These are phyloP conservation scores for Lepas anatifera DNA, from an alignment of 2,888 invertebrate genomes.

Conservation along the genomic window DNA sequence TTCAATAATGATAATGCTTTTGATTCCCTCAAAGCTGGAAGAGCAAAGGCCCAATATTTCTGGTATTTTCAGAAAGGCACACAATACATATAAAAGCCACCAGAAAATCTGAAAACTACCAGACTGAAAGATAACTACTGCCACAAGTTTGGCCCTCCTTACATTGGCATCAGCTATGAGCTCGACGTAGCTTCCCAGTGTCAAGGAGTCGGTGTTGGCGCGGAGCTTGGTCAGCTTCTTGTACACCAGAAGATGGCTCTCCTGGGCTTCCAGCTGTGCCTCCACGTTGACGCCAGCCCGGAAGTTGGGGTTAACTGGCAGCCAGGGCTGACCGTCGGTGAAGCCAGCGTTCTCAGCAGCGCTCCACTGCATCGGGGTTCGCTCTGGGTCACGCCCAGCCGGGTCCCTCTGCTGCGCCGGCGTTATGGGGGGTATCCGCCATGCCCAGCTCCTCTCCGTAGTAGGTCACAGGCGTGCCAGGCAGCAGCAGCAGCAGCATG, in stretches of 20 bases:
- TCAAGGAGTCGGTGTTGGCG: constrained; percentile 17
- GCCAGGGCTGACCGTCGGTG: constrained; percentile 47
- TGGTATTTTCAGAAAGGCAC: too few relatives aligned
- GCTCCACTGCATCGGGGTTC: constrained; percentile 74
- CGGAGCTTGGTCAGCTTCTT: constrained; percentile 45
- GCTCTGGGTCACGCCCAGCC: constrained; percentile 49
- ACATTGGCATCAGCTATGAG: constrained; percentile 19
- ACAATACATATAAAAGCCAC: too few relatives aligned
- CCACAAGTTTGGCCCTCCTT: too few relatives aligned
- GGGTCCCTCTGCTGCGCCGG: too few relatives aligned
- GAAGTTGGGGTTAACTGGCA: constrained; percentile 52
- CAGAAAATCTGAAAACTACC: too few relatives aligned
- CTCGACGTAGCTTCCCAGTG: constrained; percentile 18
- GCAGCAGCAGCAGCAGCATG: constrained; percentile 65
- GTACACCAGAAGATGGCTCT: constrained; percentile 47
- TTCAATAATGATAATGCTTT: too few relatives aligned
- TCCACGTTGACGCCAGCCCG: constrained; percentile 44
- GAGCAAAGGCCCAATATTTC: too few relatives aligned
- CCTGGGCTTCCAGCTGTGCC: constrained; percentile 36
- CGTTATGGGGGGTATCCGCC: constrained; percentile 36
- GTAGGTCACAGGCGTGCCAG: constrained; percentile 75
- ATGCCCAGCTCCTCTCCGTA: constrained; percentile 78
- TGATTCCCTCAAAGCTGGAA: too few relatives aligned
- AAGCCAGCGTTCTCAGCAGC: constrained; percentile 36
- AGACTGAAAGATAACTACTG: too few relatives aligned